Conservation (phyloP, 2,888 invertebrate genomes). For the Yponomeuta malinellus region DNA sequence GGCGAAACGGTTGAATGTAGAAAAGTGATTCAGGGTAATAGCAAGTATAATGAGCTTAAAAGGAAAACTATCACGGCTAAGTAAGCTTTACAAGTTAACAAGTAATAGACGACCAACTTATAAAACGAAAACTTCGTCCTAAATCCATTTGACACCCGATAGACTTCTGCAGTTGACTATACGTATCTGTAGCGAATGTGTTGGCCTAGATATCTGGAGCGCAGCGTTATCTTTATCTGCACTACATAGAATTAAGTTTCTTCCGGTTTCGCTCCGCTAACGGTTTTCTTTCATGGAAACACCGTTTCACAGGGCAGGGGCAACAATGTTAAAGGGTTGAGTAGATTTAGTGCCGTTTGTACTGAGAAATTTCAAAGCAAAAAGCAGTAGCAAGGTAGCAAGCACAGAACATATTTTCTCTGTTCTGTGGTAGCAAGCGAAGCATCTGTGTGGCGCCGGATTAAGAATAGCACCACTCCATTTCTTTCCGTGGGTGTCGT, state of each 20-base stretch:
- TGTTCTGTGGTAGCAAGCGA: no score
- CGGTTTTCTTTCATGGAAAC: background rate
- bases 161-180: background rate
- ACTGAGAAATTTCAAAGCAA: background rate
- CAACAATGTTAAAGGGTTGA: background rate
- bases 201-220: background rate
- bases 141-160: background rate
- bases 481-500: no score
- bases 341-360: background rate
- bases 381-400: background rate
- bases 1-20: no score
- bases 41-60: no score
- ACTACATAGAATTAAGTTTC: slow-evolving; percentile 3
- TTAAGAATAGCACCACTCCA: no score
- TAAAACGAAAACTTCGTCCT: no score
- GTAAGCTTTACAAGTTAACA: no score
- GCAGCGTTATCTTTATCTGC: background rate
- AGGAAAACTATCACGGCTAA: no score
- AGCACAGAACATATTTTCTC: no score
- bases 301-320: background rate
- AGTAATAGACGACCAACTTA: no score
- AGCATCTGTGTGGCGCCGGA: no score
- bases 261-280: background rate
- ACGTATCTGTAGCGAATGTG: slow-evolving; percentile 1
- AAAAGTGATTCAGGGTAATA: no score